Evolutionary conservation across 2,113 vertebrate species (phyloP), one percentile per base, ranked within the genome.

Genomic region (Tringa solitaria): DNA sequence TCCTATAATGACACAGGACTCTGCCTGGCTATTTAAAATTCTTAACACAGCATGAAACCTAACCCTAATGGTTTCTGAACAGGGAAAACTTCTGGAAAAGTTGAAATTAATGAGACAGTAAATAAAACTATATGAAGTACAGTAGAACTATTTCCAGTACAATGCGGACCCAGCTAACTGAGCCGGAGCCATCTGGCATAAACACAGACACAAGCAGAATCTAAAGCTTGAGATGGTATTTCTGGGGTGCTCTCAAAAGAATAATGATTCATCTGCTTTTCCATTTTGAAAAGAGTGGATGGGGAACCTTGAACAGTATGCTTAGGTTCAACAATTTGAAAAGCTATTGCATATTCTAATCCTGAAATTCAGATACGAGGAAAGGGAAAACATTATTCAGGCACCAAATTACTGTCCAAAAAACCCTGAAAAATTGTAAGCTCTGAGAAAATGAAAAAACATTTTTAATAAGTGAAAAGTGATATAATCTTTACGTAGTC

Each of bases 81-180:
- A 94, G 61, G 84, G 76, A 94, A 97, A 96, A 96, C 78, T 93
- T 97, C 90, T 90, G 75, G 76, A 90, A 95, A 97, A 97, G 93
- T 84, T 97, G 96, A 97, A 97, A 97, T 97, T 97, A 98, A 98
- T 97, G 96, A 98, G 96, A 97, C 69, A 96, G 86, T 93, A 96
- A 97, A 96, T 88, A 95, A 85, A 92, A 67, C 65, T 82, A 73
- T 84, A 90, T 59, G 81, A 96, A 94, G 50, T 94, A 96, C 87
- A 87, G 77, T 87, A 75, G 65, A 95, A 91, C 87, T 92, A 90
- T 95, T 93, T 96, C 86, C 92, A 95, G 90, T 86, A 95, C 68
- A 84, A 95, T 85, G 86, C 60, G 54, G 10, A 83, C 2, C 81
- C 95, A 97, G 95, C 74, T 86, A 94, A 87, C 84, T 93, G 90